These are phyloP conservation scores for Lycia hirtaria DNA, from an alignment of 2,888 invertebrate species.

Conservation along the genomic window DNA sequence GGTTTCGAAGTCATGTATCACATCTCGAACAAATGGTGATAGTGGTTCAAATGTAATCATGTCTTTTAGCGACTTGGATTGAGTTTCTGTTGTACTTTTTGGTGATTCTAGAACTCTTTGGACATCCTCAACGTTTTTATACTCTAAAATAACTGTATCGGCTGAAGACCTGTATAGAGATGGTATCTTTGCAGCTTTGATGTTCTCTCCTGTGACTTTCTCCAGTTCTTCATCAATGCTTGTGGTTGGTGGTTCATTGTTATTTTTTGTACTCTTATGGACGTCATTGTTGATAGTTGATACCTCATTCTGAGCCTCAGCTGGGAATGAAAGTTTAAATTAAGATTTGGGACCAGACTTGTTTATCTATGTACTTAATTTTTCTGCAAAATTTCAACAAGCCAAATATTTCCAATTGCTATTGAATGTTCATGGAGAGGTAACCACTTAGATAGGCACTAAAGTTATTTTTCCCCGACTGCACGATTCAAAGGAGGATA, in stretches of 20 bases:
- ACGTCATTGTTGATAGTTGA: constrained; percentile 39
- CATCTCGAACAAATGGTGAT: constrained; percentile 65
- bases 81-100: constrained; percentile 19
- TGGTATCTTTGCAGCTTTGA: constrained; percentile 59
- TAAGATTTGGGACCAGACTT: too few species aligned
- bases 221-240: constrained; percentile 53
- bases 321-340: constrained; percentile 47
- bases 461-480: too few species aligned
- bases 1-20: constrained; percentile 67
- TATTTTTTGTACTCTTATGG: constrained; percentile 50
- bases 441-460: too few species aligned
- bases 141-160: constrained; percentile 70
- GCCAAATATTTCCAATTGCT: too few species aligned
- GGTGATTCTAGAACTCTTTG: constrained; percentile 58
- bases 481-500: too few species aligned
- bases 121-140: constrained; percentile 60
- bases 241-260: constrained; percentile 49
- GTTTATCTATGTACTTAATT: too few species aligned
- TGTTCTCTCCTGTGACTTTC: constrained; percentile 68
- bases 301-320: constrained; percentile 37
- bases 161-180: constrained; percentile 67
- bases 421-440: too few species aligned
- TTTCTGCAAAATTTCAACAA: too few species aligned
- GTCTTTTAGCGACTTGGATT: constrained; percentile 60
- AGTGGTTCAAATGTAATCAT: constrained; percentile 61